Percentiles rank a stretch among this genome's conserved stretches.
These are phyloP conservation scores for Drosophila hawaiiensis DNA, from an alignment of 2,888 invertebrate species.

Conservation along the genomic window DNA sequence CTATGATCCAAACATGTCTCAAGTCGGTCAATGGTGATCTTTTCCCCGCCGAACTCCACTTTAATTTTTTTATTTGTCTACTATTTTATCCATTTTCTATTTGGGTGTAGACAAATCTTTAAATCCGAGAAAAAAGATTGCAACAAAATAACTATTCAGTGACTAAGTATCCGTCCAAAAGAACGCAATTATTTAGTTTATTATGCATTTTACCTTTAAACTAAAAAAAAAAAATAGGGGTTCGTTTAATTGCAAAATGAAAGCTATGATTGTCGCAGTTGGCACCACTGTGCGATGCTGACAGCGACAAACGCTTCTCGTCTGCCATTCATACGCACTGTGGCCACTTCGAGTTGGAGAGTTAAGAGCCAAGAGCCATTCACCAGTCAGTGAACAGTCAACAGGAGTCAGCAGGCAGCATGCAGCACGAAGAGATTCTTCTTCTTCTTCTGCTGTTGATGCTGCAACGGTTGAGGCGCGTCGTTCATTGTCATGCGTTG, in stretches of 20 bases:
- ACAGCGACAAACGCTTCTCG: conserved; percentile 40
- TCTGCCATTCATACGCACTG: conserved; percentile 76
- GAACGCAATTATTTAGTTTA: background rate
- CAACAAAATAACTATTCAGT: background rate
- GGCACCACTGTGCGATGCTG: conserved; percentile 7
- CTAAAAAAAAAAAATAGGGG: background rate
- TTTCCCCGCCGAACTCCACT: accelerated
- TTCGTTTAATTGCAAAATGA: background rate
- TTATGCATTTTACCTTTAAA: background rate
- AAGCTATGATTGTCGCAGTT: background rate
- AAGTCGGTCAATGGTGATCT: background rate
- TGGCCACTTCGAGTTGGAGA: conserved; percentile 46
- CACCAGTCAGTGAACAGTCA: conserved; percentile 36
- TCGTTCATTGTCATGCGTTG: conserved; percentile 83
- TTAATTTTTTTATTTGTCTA: background rate
- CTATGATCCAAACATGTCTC: background rate
- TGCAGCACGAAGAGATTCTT: background rate
- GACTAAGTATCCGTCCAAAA: background rate
- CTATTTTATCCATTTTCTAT: background rate
- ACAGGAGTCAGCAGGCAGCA: background rate
- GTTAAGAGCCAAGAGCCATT: conserved; percentile 32
- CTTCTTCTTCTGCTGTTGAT: background rate
- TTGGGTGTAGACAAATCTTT: background rate
- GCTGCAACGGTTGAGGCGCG: conserved; percentile 46
- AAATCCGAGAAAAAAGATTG: background rate